A percentile compares a stretch with the other conserved stretches of the same genome.
Conservation (phyloP, 2,888 invertebrate species). For the Andrena chrysosceles region DNA sequence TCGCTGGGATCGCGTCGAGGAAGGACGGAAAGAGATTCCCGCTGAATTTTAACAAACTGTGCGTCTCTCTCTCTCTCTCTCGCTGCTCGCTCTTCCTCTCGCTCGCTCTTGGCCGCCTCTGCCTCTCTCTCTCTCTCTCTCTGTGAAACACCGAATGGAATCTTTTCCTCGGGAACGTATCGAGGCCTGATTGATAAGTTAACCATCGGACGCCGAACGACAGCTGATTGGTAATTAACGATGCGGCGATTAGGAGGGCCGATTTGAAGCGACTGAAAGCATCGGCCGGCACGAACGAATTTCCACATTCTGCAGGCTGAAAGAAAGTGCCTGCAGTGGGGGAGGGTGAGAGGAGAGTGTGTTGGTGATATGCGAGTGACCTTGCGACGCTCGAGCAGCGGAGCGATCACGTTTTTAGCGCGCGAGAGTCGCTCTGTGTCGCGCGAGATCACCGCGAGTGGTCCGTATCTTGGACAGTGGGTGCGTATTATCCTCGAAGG, state of each 20-base stretch:
- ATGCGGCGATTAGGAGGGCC: slow-evolving; percentile 36
- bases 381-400: slow-evolving; percentile 34
- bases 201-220: slow-evolving; percentile 42
- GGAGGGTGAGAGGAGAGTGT: neutral
- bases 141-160: slow-evolving; percentile 48
- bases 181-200: slow-evolving; percentile 47
- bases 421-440: slow-evolving; percentile 7
- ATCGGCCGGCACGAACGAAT: neutral
- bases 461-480: neutral
- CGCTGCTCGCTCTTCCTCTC: neutral
- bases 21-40: slow-evolving; percentile 22
- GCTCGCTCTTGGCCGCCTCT: no score
- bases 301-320: neutral
- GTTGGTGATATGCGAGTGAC: slow-evolving; percentile 44
- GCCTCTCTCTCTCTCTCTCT: neutral
- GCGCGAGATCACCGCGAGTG: slow-evolving; percentile 7
- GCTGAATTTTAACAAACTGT: slow-evolving; percentile 27
- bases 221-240: slow-evolving; percentile 36
- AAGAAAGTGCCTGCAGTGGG: slow-evolving; percentile 4
- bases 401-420: slow-evolving; percentile 30
- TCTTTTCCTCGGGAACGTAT: slow-evolving; percentile 52
- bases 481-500: neutral
- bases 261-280: neutral
- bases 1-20: slow-evolving; percentile 19
- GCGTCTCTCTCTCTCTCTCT: neutral